Evolutionary conservation across 2,888 invertebrate species (phyloP).

Genomic region (Melieria picta): DNA sequence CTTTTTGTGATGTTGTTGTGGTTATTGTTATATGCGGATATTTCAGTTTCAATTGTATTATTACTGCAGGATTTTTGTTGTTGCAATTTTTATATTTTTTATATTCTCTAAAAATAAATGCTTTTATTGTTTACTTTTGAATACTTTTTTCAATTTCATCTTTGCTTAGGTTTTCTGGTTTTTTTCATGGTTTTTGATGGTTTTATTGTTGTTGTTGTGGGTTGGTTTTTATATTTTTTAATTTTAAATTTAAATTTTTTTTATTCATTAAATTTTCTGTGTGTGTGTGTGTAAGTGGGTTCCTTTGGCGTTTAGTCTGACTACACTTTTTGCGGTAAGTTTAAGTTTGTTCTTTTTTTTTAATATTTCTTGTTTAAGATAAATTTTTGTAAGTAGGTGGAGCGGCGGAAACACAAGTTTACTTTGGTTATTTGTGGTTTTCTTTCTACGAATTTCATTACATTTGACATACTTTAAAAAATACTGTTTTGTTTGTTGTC

Average conservation of each 20-base stretch:
- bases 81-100: conserved; percentile 18
- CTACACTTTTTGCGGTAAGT: too few species aligned
- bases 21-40: neutral
- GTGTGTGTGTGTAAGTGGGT: conserved; percentile 29
- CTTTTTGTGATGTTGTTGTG: conserved; percentile 26
- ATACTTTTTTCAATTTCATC: too few species aligned
- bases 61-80: too few species aligned
- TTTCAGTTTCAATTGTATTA: too few species aligned
- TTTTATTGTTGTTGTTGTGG: conserved; percentile 4
- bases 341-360: too few species aligned
- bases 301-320: too few species aligned
- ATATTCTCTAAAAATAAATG: conserved; percentile 41
- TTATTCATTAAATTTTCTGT: conserved; percentile 29
- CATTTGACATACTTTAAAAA: conserved; percentile 4
- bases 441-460: neutral
- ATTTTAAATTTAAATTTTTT: conserved; percentile 26
- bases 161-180: too few species aligned
- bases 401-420: conserved; percentile 45
- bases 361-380: too few species aligned
- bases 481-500: conserved; percentile 37
- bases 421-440: conserved; percentile 11
- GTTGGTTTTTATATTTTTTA: neutral
- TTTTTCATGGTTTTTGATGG: too few species aligned
- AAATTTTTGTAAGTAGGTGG: conserved; percentile 41
- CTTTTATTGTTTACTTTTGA: conserved; percentile 35